Evolutionary conservation across 1,140 invertebrate species (phyloP).

Genomic region (Rhyzopertha dominica): DNA sequence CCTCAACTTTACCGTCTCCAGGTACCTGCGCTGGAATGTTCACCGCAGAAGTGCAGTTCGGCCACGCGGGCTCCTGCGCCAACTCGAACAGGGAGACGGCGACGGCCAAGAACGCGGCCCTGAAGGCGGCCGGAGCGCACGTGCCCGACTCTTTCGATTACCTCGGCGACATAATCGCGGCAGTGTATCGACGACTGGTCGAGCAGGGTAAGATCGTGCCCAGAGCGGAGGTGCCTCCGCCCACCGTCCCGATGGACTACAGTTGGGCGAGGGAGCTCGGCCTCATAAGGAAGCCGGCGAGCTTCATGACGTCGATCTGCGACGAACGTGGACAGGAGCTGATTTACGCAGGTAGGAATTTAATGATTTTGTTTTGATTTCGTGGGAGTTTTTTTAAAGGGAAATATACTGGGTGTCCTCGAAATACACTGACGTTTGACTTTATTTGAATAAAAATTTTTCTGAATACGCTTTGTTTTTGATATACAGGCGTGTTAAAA

Average conservation of each 20-base stretch:
- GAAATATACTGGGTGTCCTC: too few species aligned
- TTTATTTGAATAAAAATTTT: too few species aligned
- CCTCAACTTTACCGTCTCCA: conserved; percentile 11
- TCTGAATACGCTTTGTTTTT: too few species aligned
- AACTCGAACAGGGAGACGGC: conserved; percentile 95
- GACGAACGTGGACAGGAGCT: conserved; percentile 98
- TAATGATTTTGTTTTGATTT: too few species aligned
- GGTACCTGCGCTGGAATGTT: conserved; percentile 69
- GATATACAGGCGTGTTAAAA: too few species aligned
- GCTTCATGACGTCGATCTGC: conserved; percentile 99
- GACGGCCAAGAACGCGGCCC: conserved; percentile 82
- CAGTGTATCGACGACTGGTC: conserved; percentile 78
- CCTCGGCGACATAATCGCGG: conserved; percentile 65
- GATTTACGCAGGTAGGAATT: conserved; percentile 73
- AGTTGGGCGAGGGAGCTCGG: conserved; percentile 98
- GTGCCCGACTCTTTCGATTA: conserved; percentile 94
- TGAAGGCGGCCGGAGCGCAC: conserved; percentile 76
- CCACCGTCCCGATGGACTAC: conserved; percentile 99
- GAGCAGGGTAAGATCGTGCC: conserved; percentile 78
- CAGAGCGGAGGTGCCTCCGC: conserved; percentile 88
- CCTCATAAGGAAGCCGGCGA: conserved; percentile 96
- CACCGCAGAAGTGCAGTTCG: conserved; percentile 97
- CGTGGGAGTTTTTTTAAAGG: too few species aligned
- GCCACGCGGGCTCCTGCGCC: conserved; percentile 97
- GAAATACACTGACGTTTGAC: too few species aligned